phyloP scores from a whole-genome alignment of 1,140 invertebrate species.

The Zaprionus ghesquierei region DNA sequence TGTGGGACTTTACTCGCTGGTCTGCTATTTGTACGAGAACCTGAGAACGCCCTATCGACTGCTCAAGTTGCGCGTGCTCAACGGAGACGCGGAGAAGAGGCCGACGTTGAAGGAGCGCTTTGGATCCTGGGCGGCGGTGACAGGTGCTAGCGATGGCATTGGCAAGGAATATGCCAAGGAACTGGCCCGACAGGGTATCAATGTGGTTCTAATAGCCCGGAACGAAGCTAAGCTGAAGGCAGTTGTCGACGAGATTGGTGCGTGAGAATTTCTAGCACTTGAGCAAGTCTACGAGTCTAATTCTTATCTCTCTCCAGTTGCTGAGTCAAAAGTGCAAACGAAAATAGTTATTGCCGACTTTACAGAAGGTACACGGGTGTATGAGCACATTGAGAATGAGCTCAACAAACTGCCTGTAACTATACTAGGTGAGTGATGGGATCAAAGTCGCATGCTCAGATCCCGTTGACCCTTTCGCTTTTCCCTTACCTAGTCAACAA shows the following conservation, averaged over 20 bases:
- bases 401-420: slow-evolving; percentile 88
- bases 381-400: slow-evolving; percentile 86
- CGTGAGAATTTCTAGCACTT: slow-evolving; percentile 19
- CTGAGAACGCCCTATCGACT: slow-evolving; percentile 47
- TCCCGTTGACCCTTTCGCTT: neutral
- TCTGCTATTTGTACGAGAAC: slow-evolving; percentile 62
- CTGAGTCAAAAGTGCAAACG: slow-evolving; percentile 86
- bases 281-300: neutral
- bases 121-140: slow-evolving; percentile 85
- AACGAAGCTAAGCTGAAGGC: slow-evolving; percentile 88
- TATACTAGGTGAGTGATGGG: slow-evolving; percentile 88
- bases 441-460: neutral
- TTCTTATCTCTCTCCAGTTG: slow-evolving; percentile 27
- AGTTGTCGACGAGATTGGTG: slow-evolving; percentile 90
- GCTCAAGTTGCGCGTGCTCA: slow-evolving; percentile 13
- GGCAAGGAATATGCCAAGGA: slow-evolving; percentile 94
- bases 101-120: slow-evolving; percentile 47
- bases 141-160: slow-evolving; percentile 97
- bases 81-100: neutral
- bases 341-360: slow-evolving; percentile 92
- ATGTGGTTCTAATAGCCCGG: slow-evolving; percentile 93
- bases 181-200: slow-evolving; percentile 90
- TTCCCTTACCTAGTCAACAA: slow-evolving; percentile 90
- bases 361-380: slow-evolving; percentile 87
- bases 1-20: slow-evolving; percentile 51